Evolutionary conservation across 2,797 vertebrate genomes (phyloP), one percentile per base, ranked within the genome.

Genomic region (Tolypeutes matacus): DNA sequence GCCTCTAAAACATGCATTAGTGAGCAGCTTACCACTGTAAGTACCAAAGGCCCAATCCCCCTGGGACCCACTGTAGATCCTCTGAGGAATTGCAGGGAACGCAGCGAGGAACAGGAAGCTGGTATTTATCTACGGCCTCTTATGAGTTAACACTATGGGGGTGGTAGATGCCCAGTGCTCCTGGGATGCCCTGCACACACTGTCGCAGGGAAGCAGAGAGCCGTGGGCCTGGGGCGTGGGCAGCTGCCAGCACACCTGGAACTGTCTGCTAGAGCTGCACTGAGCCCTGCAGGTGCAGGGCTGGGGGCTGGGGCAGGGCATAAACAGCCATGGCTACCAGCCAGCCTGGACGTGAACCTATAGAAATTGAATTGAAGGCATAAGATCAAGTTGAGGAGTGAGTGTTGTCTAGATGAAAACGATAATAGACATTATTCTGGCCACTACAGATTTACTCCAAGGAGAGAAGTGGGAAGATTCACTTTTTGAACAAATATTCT

Each of bases 1-100:
- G 70, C 31, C 29, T 21, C 10, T 1, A 5, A 2, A 5, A 31
- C 27, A 0, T 7, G 13, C 1, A 0, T 53, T n/a, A 1, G 1
- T 39, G 13, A 76, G 78, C 9, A 20, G 0, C 5, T 6, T 8
- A 1, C 36, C 5, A 1, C 25, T 15, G 2, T 5, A 27, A 36
- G 15, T 5, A 2, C 1, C 9, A 0, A 25, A 13, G 25, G 25
- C 34, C 56, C 20, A 10, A 9, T 12, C 34, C 3, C 2, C 0
- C 6, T 0, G 3, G 31, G 53, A 56, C 56, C 56, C 56, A 46
- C 20, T 20, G 20, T 56, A 15, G 4, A 65, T 8, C 0, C 1
- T 0, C 12, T 0, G 58, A 49, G 64, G 39, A 56, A 2, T 1
- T 0, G 25, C 58, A 49, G 56, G 34, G 42, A 23, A 29, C 5